Conservation (phyloP, 2,797 vertebrate genomes). For the Pseudotriccus pelzelni region DNA sequence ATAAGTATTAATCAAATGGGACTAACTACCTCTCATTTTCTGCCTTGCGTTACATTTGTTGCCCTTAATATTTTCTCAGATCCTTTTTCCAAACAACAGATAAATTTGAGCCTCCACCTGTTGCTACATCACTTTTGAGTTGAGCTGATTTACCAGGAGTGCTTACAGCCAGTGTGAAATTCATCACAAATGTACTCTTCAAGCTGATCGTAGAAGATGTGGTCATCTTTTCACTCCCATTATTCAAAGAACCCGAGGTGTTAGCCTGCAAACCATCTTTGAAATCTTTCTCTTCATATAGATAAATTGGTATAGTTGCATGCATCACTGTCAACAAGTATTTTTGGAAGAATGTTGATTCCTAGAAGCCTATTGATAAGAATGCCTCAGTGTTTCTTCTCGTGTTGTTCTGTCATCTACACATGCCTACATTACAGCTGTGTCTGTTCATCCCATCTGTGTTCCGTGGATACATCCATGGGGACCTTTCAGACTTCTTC, state of each 20-base stretch:
- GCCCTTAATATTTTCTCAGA: not conserved
- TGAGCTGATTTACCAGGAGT: rapidly evolving
- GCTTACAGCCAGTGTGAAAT: not conserved
- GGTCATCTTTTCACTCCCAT: not conserved
- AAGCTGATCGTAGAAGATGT: not conserved
- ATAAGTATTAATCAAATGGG: not conserved
- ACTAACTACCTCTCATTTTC: not conserved
- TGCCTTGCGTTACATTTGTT: not conserved
- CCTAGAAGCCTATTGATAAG: not conserved
- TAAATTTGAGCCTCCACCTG: not conserved
- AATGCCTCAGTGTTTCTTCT: not conserved
- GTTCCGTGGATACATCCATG: not conserved
- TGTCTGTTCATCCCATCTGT: not conserved
- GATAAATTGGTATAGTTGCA: not conserved
- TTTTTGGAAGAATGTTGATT: not conserved
- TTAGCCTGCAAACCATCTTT: not conserved
- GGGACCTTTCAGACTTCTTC: not conserved
- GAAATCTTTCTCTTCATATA: not conserved
- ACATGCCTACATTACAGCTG: not conserved
- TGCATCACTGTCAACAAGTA: not conserved
- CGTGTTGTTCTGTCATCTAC: not conserved
- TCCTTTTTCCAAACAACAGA: not conserved
- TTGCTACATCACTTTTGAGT: not conserved
- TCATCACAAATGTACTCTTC: not conserved
- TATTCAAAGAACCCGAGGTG: not conserved